These are phyloP conservation scores for Sinopyrophorus schimmeli DNA, from an alignment of 2,888 invertebrate genomes.

Conservation along the genomic window DNA sequence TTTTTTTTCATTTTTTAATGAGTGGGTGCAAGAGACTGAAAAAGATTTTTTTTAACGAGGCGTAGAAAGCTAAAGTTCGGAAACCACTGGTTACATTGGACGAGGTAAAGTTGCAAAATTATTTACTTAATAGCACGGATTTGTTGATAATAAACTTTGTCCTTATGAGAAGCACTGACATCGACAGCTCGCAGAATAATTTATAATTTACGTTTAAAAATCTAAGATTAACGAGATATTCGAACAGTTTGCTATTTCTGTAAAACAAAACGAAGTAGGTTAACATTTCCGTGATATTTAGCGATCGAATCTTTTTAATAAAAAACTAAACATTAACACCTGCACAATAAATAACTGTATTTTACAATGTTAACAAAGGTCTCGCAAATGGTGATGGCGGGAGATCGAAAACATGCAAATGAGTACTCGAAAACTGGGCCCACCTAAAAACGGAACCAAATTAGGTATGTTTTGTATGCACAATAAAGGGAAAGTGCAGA, in stretches of 20 bases:
- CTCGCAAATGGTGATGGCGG: background rate
- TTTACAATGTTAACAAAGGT: conserved; percentile 1
- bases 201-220: too few species aligned
- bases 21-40: too few species aligned
- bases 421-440: conserved; percentile 9
- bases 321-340: conserved; percentile 15
- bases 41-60: too few species aligned
- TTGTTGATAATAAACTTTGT: too few species aligned
- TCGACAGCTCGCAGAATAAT: too few species aligned
- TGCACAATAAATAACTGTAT: conserved; percentile 12
- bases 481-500: conserved; percentile 23
- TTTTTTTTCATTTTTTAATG: too few species aligned
- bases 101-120: too few species aligned
- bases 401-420: conserved; percentile 20
- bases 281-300: conserved; percentile 26
- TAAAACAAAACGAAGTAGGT: conserved; percentile 26
- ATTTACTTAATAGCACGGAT: too few species aligned
- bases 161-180: too few species aligned
- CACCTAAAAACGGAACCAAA: conserved; percentile 20
- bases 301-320: conserved; percentile 7
- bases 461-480: conserved; percentile 18
- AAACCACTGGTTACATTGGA: too few species aligned
- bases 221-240: conserved; percentile 14
- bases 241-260: conserved; percentile 12
- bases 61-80: too few species aligned